Evolutionary conservation across 2,797 vertebrate genomes (phyloP).

Genomic region (Aeoliscus strigatus): DNA sequence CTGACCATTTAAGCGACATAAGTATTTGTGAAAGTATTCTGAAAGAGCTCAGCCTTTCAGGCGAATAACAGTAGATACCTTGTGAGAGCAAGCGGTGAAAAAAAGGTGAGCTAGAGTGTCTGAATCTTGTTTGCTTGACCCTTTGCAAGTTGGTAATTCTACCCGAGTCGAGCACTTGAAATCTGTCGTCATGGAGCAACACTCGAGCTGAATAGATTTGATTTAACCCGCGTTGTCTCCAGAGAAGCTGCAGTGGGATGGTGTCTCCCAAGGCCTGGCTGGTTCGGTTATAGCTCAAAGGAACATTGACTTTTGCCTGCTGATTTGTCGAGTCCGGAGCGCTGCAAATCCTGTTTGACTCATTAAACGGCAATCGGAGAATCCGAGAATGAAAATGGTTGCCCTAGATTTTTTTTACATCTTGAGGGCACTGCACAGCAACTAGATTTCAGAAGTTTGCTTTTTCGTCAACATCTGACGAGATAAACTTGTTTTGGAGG

Average conservation of each 20-base stretch:
- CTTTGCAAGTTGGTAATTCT: constrained; percentile 24
- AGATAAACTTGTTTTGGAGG: constrained; percentile 23
- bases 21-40: constrained; percentile 27
- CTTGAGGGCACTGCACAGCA: constrained; percentile 29
- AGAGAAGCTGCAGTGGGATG: constrained; percentile 31
- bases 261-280: constrained; percentile 37
- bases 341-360: constrained; percentile 30
- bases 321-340: constrained; percentile 22
- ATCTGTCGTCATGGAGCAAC: constrained; percentile 30
- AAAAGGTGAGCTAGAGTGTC: constrained; percentile 27
- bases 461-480: constrained; percentile 21
- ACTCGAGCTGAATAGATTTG: constrained; percentile 49
- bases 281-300: constrained; percentile 35
- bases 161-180: constrained; percentile 29
- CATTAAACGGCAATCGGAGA: constrained; percentile 40
- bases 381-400: constrained; percentile 23
- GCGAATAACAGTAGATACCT: constrained; percentile 23
- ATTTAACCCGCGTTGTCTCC: constrained; percentile 51
- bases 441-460: constrained; percentile 25
- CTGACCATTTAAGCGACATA: constrained; percentile 30
- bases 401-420: constrained; percentile 39
- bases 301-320: constrained; percentile 43
- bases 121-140: constrained; percentile 19
- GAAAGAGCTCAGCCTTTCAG: constrained; percentile 26
- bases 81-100: constrained; percentile 22